Evolutionary conservation across 2,797 vertebrate species (phyloP).

Genomic region (Sebastes cheni): DNA sequence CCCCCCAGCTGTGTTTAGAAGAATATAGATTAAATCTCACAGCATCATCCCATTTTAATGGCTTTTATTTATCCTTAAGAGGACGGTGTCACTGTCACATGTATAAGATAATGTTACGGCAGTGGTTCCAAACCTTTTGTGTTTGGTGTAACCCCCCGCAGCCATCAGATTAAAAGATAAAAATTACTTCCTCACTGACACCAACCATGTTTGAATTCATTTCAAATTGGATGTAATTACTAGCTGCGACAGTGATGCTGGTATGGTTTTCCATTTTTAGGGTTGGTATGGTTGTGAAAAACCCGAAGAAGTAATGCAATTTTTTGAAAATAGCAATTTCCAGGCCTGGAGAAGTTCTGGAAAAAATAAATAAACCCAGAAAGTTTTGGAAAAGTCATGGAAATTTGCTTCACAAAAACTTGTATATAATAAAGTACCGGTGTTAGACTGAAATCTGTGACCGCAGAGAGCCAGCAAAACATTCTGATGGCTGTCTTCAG

Average conservation of each 20-base stretch:
- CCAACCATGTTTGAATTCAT: neutral
- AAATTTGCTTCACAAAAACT: no score
- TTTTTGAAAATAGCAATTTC: neutral
- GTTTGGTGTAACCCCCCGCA: neutral
- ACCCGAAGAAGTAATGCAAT: no score
- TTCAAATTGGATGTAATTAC: neutral
- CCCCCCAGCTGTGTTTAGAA: slow-evolving; percentile 42
- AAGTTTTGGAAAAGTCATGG: no score
- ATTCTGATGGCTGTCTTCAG: no score
- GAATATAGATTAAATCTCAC: slow-evolving; percentile 46
- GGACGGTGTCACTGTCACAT: neutral
- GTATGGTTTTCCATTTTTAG: neutral
- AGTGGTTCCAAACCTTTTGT: neutral
- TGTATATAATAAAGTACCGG: no score
- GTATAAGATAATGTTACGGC: neutral
- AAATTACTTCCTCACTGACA: neutral
- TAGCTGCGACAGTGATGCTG: neutral
- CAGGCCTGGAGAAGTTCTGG: no score
- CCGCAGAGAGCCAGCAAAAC: no score
- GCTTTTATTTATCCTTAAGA: slow-evolving; percentile 20
- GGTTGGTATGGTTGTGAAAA: neutral
- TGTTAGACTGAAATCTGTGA: no score
- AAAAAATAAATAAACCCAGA: no score
- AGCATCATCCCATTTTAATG: slow-evolving; percentile 25
- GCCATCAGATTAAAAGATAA: neutral